Base-by-base conservation (phyloP, 2,888 invertebrate genomes). In the Automeris io region DNA sequence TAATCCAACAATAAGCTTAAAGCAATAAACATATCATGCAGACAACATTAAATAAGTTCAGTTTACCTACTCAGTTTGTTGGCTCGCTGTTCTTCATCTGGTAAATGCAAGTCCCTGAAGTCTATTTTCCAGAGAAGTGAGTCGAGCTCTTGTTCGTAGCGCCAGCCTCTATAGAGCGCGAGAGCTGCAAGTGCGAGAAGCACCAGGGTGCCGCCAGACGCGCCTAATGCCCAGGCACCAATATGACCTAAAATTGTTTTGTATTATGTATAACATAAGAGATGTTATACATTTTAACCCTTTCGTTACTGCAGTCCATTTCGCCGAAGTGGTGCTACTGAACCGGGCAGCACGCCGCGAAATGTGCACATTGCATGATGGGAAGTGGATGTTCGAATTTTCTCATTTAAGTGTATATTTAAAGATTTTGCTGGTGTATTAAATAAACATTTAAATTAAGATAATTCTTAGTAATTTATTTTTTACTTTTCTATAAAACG, bases 51-150 rank as follows among this genome's bases (percentile, higher is more conserved):
- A 61, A 69, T 43, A 75, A 77, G 61, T 71, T 79, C 57, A 66
- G 77, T 83, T 82, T 86, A 85, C 86, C 86, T 86, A 86, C 86
- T 86, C 83, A 86, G 71, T 83, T 86, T 85, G 80, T 75, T 79
- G 74, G 68, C 61, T 61, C 70, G 71, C 50, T 79, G 79, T 35
- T 81, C 80, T 29, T 82, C 82, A n/a, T 83, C 85, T 2, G 86
- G 82, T 25, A 94, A 88, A 62, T 95, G 92, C 33, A 97, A 92
- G 58, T 97, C 97, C 45, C 93, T 91, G 79, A 92, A 96, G 80
- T 97, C 97, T 41, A 97, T 93, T 82, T 97, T 96, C 97, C 97
- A 97, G 24, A 97, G 88, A 24, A 97, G 81, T 39, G 95, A 96
- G 69, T 97, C 97, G 48, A 97, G 87, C 63, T 97, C 97, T 63